Conservation (phyloP, 1,140 invertebrate species). For the Papilio machaon region DNA sequence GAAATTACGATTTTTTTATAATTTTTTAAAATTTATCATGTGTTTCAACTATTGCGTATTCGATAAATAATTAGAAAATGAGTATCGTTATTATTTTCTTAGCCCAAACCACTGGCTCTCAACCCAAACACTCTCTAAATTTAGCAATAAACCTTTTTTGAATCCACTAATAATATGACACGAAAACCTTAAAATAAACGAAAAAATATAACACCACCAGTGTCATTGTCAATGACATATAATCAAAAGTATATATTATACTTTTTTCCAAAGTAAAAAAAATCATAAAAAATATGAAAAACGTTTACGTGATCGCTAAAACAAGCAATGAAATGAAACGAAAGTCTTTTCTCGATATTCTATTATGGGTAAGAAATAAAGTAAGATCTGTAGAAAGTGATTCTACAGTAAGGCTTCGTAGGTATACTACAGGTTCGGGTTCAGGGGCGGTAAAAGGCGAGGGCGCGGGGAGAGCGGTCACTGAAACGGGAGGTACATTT, state of each 20-base stretch:
- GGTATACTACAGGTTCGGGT: constrained; percentile 50
- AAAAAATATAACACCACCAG: background rate
- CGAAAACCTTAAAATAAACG: background rate
- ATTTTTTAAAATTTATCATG: too few relatives aligned
- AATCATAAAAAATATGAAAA: background rate
- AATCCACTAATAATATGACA: background rate
- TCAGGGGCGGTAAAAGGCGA: constrained; percentile 63
- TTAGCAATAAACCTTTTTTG: background rate
- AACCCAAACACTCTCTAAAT: background rate
- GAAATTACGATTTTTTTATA: too few relatives aligned
- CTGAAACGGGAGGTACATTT: constrained; percentile 63
- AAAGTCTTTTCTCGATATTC: constrained; percentile 8
- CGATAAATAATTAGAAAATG: too few relatives aligned
- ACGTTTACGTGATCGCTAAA: background rate
- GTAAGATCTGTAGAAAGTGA: background rate
- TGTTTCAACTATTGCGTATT: too few relatives aligned
- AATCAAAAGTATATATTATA: background rate
- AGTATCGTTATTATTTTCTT: too few relatives aligned
- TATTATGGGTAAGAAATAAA: constrained; percentile 21
- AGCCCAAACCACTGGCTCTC: too few relatives aligned
- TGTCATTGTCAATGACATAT: background rate
- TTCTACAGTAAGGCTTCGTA: constrained; percentile 15
- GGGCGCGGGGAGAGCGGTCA: constrained; percentile 57
- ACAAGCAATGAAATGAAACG: constrained; percentile 1
- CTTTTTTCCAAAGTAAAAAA: background rate